Base-by-base conservation (phyloP, 2,113 vertebrate species). In the Embiotoca jacksoni region DNA sequence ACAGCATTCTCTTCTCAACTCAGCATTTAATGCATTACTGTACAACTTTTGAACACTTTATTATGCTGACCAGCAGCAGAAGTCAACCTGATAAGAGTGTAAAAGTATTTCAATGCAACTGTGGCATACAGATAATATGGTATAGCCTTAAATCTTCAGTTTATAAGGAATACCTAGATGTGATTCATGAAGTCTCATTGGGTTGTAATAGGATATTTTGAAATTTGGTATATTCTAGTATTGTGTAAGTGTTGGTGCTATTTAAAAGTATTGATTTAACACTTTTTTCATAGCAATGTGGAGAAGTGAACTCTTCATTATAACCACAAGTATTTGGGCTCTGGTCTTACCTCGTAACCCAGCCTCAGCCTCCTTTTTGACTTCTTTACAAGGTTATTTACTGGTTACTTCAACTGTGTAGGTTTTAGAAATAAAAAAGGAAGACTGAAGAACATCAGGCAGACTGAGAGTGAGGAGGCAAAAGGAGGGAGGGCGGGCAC, bases 401-500 rank as follows among this genome's bases (percentile, higher is more conserved):
- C 7, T 67, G 23, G 4, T 62, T 81, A 1, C 10, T 49, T 30
- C 30, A 67, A 47, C 58, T 74, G 31, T 37, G 63, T 23, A 30
- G 4, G 30, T 13, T 82, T 33, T 49, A 15, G 9, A 57, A 46
- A 63, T 63, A 67, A 71, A 67, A 71, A 56, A 68, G n/a, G 37
- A 23, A 46, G 10, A 54, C 69, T 37, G 64, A 52, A 68, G 55
- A 56, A 44, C 61, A 59, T 79, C 35, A 71, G 46, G 23, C 41
- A 36, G 41, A 70, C 52, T 14, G 60, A 67, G 58, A 70, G 73
- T 58, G 78, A 89, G 74, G 61, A 68, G 39, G 78, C 67, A 78
- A 61, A 58, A 60, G 70, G 68, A 85, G 74, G 72, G 78, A 81
- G 87, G 80, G 80, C 46, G 68, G 86, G 81, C 68, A 83, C 80